A percentile compares a stretch with the other conserved stretches of the same genome.
phyloP scores from a whole-genome alignment of 1,140 invertebrate genomes.

The Pogonomyrmex barbatus region DNA sequence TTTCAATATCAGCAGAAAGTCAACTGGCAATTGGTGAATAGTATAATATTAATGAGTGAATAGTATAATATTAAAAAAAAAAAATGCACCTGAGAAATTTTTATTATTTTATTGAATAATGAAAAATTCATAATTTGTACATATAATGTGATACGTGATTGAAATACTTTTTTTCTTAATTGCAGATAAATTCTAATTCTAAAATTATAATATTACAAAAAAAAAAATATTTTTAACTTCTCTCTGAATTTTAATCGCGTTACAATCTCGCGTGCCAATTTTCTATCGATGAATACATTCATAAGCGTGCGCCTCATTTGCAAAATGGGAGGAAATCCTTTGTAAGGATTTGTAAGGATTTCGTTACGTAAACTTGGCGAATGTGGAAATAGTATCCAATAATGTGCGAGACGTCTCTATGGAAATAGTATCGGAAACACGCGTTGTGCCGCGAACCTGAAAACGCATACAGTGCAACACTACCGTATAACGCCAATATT shows the following conservation, averaged over 20 bases:
- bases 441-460: not conserved
- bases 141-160: not conserved
- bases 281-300: not conserved
- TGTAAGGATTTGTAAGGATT: not conserved
- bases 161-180: not conserved
- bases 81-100: not conserved
- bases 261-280: not conserved
- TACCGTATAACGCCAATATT: conserved; percentile 20
- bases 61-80: conserved; percentile 1
- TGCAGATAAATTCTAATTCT: not conserved
- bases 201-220: not conserved
- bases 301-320: not conserved
- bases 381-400: not conserved
- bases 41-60: not conserved
- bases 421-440: conserved; percentile 1
- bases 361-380: not conserved
- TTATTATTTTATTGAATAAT: not conserved
- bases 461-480: not conserved
- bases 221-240: not conserved
- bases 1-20: not conserved
- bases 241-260: not conserved
- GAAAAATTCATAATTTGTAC: not conserved
- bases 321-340: not conserved
- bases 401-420: not conserved
- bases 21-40: not conserved